Conservation (phyloP, 2,888 invertebrate species). For the Epinotia bilunana region DNA sequence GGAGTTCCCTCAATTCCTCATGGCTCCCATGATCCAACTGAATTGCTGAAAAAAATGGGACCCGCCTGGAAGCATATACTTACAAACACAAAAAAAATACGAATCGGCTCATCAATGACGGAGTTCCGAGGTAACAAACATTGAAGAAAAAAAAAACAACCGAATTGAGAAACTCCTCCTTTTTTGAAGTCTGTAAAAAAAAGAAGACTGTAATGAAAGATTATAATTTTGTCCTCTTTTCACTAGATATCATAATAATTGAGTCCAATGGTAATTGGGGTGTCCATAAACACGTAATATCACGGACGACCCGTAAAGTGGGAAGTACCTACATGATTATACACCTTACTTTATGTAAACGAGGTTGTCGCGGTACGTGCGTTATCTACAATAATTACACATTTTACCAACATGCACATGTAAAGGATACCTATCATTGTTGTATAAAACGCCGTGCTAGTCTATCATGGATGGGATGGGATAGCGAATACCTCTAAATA, state of each 20-base stretch:
- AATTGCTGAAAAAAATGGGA: too few species aligned
- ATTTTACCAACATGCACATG: slow-evolving; percentile 21
- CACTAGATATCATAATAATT: background rate
- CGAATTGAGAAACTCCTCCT: too few species aligned
- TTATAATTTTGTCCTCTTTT: background rate
- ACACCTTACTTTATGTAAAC: slow-evolving; percentile 40
- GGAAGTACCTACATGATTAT: slow-evolving; percentile 9
- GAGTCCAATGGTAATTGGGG: slow-evolving; percentile 8
- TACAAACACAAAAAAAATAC: too few species aligned
- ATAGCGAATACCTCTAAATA: background rate
- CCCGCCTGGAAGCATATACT: too few species aligned
- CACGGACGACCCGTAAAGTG: slow-evolving; percentile 10
- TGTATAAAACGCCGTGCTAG: slow-evolving; percentile 15
- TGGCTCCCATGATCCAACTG: too few species aligned
- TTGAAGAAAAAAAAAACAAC: too few species aligned
- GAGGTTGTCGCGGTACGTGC: slow-evolving; percentile 25
- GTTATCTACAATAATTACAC: slow-evolving; percentile 40
- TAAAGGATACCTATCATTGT: slow-evolving; percentile 9
- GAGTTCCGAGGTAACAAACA: too few species aligned
- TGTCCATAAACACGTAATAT: slow-evolving; percentile 15
- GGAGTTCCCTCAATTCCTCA: too few species aligned
- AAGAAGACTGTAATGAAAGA: background rate
- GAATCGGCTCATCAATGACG: too few species aligned
- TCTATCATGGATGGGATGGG: background rate
- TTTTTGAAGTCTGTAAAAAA: too few species aligned